Percentiles rank a stretch among this genome's conserved stretches.
phyloP scores from a whole-genome alignment of 2,888 invertebrate species.

The Digitonthophagus gazella region DNA sequence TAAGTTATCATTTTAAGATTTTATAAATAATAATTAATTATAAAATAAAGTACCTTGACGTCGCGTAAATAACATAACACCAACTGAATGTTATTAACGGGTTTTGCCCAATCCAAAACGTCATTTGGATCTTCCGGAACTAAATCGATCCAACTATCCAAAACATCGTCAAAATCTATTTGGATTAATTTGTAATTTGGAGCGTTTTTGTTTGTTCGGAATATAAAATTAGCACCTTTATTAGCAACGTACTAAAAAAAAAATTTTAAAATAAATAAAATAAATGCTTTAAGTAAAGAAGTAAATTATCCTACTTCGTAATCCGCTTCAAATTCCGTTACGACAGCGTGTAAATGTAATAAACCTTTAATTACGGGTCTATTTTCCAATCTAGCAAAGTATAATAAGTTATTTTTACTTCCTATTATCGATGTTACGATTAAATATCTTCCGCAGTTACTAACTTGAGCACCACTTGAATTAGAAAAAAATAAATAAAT shows the following conservation, averaged over 20 bases:
- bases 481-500: slow-evolving; percentile 29
- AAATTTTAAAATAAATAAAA: slow-evolving; percentile 29
- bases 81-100: slow-evolving; percentile 82
- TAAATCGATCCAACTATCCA: slow-evolving; percentile 77
- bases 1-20: neutral
- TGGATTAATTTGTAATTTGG: slow-evolving; percentile 86
- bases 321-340: slow-evolving; percentile 88
- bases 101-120: slow-evolving; percentile 86
- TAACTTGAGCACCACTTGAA: slow-evolving; percentile 76
- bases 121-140: slow-evolving; percentile 81
- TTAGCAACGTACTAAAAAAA: slow-evolving; percentile 81
- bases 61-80: slow-evolving; percentile 88
- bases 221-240: slow-evolving; percentile 75
- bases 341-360: slow-evolving; percentile 73
- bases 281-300: slow-evolving; percentile 27
- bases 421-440: slow-evolving; percentile 81
- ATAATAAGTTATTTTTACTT: slow-evolving; percentile 88
- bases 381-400: slow-evolving; percentile 74
- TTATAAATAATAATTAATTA: neutral
- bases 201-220: slow-evolving; percentile 91
- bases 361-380: slow-evolving; percentile 60
- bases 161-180: slow-evolving; percentile 73
- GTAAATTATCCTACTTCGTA: slow-evolving; percentile 69
- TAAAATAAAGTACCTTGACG: slow-evolving; percentile 73
- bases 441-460: slow-evolving; percentile 89